A percentile compares a stretch with the other conserved stretches of the same genome.
Conservation (phyloP, 2,888 invertebrate genomes). For the Drosophila anomalipes region DNA sequence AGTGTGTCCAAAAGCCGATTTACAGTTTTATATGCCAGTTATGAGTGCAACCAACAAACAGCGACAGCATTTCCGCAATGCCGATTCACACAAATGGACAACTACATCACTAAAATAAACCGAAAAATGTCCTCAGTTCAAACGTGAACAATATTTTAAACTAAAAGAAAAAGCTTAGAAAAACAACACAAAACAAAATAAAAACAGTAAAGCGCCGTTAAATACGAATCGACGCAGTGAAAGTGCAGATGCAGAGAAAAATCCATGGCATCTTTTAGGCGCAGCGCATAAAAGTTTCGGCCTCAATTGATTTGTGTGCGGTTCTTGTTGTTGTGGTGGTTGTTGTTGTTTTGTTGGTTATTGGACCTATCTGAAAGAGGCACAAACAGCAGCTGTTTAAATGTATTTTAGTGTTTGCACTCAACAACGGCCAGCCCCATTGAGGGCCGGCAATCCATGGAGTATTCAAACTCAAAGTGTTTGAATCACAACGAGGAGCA, state of each 20-base stretch:
- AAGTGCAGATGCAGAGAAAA: conserved; percentile 47
- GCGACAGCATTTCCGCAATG: conserved; percentile 74
- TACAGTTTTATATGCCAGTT: conserved; percentile 80
- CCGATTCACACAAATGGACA: conserved; percentile 30
- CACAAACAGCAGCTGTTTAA: conserved; percentile 81
- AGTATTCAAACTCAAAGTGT: conserved; percentile 85
- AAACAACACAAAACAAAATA: conserved; percentile 8
- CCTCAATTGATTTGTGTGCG: conserved; percentile 30
- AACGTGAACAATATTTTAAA: conserved; percentile 9
- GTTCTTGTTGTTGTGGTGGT: conserved; percentile 15
- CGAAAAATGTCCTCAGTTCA: conserved; percentile 1
- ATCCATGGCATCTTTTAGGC: conserved; percentile 78
- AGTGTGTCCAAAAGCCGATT: conserved; percentile 80
- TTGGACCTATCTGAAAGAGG: conserved; percentile 23
- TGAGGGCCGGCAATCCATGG: conserved; percentile 86
- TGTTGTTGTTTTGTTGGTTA: conserved; percentile 30
- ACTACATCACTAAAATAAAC: conserved; percentile 29
- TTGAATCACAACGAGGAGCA: conserved; percentile 70
- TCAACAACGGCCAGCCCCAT: conserved; percentile 85
- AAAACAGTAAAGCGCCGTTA: conserved; percentile 21
- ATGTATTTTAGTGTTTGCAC: conserved; percentile 84
- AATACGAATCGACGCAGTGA: conserved; percentile 49
- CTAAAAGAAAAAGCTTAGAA: conserved; percentile 5
- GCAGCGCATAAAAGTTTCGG: conserved; percentile 62
- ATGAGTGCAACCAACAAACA: conserved; percentile 76